phyloP scores from a whole-genome alignment of 2,113 vertebrate genomes.

The Sander vitreus region DNA sequence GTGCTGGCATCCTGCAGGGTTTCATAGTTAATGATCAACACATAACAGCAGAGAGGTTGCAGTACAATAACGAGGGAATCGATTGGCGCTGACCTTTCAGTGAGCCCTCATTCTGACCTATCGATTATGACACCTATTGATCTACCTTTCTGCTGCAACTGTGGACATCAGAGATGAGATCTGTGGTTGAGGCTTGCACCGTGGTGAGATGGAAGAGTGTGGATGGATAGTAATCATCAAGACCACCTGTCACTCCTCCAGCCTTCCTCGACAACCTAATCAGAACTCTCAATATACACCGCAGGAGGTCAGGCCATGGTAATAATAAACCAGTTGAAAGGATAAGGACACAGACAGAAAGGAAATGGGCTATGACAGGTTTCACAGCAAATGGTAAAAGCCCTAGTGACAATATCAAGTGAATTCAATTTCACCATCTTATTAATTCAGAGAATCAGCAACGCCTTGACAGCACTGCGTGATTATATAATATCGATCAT shows the following conservation, averaged over 20 bases:
- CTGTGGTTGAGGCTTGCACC: conserved; percentile 45
- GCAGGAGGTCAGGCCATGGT: conserved; percentile 44
- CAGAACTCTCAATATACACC: conserved; percentile 59
- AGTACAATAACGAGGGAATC: conserved; percentile 63
- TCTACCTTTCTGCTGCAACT: conserved; percentile 57
- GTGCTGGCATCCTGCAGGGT: conserved; percentile 52
- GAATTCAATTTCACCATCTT: conserved; percentile 14
- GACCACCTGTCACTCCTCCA: conserved; percentile 71
- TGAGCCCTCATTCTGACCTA: conserved; percentile 76
- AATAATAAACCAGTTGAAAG: conserved; percentile 62
- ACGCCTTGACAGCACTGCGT: not conserved
- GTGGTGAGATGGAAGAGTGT: conserved; percentile 44
- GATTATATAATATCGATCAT: conserved; percentile 39
- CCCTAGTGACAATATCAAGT: conserved; percentile 16
- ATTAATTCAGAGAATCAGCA: conserved; percentile 20
- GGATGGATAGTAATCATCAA: conserved; percentile 58
- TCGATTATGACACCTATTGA: conserved; percentile 74
- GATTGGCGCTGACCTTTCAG: conserved; percentile 70
- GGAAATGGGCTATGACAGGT: conserved; percentile 24
- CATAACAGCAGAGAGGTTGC: conserved; percentile 66
- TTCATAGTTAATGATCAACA: conserved; percentile 70
- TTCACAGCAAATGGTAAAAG: conserved; percentile 43
- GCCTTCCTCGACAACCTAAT: conserved; percentile 56
- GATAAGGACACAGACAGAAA: conserved; percentile 34
- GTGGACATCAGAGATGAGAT: conserved; percentile 58